These are phyloP conservation scores for Notospermus geniculatus DNA, from an alignment of 1,140 invertebrate genomes.

Conservation along the genomic window DNA sequence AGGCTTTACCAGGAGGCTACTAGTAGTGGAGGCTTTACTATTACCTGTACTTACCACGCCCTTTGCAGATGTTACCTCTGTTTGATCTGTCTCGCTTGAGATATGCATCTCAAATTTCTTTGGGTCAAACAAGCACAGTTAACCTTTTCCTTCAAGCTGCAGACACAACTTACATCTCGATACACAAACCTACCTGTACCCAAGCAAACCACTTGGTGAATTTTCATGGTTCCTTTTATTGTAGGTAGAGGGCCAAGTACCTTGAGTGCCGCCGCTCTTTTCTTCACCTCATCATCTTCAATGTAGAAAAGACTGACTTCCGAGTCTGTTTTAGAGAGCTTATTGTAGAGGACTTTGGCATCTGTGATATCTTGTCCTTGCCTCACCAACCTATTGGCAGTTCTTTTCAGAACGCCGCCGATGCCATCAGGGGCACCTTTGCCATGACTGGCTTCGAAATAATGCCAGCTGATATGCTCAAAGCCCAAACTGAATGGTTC, in stretches of 20 bases:
- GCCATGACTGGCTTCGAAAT: not conserved
- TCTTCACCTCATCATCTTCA: not conserved
- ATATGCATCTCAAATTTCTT: too few relatives aligned
- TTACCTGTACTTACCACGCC: too few relatives aligned
- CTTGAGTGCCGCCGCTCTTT: not conserved
- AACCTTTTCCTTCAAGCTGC: too few relatives aligned
- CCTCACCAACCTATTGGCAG: not conserved
- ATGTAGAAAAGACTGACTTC: not conserved
- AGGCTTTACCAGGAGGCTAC: too few relatives aligned
- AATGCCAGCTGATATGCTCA: conserved; percentile 7
- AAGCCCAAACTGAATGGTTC: not conserved
- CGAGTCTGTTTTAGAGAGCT: not conserved
- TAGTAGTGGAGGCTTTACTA: too few relatives aligned
- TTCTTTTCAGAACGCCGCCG: not conserved
- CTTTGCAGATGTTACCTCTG: too few relatives aligned
- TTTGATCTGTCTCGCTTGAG: too few relatives aligned
- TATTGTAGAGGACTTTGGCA: conserved; percentile 5
- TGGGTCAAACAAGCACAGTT: too few relatives aligned
- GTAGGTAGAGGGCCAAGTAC: conserved; percentile 3
- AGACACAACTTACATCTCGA: too few relatives aligned
- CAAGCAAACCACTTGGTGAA: conserved; percentile 1
- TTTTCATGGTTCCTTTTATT: conserved; percentile 6
- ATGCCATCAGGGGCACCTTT: conserved; percentile 3
- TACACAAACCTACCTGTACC: too few relatives aligned
- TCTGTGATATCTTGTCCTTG: conserved; percentile 4